A percentile compares a stretch with the other conserved stretches of the same genome.
These are phyloP conservation scores for Drosophila flavopinicola DNA, from an alignment of 2,888 invertebrate species.

Conservation along the genomic window DNA sequence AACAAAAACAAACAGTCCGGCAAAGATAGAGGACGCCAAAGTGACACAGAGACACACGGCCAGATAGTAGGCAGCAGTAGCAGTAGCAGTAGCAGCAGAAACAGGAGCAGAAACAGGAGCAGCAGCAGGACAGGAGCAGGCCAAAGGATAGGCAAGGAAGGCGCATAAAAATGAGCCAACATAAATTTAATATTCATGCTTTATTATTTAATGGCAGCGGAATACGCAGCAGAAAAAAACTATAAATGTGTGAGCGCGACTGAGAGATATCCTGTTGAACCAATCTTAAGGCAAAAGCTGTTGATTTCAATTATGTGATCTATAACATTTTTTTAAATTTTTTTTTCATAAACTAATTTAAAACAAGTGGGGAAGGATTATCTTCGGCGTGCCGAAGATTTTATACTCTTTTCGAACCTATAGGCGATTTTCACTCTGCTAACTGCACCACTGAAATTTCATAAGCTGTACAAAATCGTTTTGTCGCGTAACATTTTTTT, in stretches of 20 bases:
- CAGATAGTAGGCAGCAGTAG: conserved; percentile 2
- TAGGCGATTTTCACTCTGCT: too few species aligned
- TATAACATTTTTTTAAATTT: too few species aligned
- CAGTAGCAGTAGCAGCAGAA: neutral
- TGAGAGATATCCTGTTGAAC: neutral
- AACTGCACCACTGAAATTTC: too few species aligned
- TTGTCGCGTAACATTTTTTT: too few species aligned
- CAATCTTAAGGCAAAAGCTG: too few species aligned
- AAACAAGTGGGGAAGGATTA: too few species aligned
- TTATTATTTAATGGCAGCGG: conserved; percentile 80
- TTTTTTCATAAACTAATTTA: too few species aligned
- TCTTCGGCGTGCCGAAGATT: too few species aligned
- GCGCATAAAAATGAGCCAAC: conserved; percentile 80
- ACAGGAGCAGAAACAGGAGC: neutral
- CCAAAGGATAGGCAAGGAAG: conserved; percentile 16
- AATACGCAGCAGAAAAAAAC: conserved; percentile 18
- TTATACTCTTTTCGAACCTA: too few species aligned
- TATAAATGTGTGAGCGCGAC: neutral
- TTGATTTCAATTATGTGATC: too few species aligned
- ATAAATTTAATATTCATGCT: conserved; percentile 81
- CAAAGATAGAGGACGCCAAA: conserved; percentile 63
- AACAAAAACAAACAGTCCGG: conserved; percentile 73
- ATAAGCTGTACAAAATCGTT: too few species aligned
- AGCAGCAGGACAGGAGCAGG: neutral
- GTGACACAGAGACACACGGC: conserved; percentile 27